phyloP scores from a whole-genome alignment of 2,888 invertebrate genomes.

The Rotaria sp. region DNA sequence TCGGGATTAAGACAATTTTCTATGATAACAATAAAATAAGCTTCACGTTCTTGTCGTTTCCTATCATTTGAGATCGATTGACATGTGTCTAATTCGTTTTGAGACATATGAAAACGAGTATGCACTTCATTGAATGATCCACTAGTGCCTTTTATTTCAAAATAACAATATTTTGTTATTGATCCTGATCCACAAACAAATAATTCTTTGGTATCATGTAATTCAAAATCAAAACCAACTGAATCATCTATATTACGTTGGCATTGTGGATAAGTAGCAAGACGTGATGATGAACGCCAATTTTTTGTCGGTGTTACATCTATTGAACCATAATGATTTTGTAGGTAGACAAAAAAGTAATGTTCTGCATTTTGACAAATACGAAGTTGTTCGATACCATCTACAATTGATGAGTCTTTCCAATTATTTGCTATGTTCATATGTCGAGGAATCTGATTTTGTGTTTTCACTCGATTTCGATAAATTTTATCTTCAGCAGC shows the following conservation, averaged over 20 bases:
- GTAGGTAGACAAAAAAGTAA: slow-evolving; percentile 29
- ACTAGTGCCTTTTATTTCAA: slow-evolving; percentile 34
- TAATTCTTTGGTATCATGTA: background rate
- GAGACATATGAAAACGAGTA: slow-evolving; percentile 27
- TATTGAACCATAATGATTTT: slow-evolving; percentile 26
- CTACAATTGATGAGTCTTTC: background rate
- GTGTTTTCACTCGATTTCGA: background rate
- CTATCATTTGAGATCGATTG: background rate
- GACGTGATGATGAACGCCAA: slow-evolving; percentile 32
- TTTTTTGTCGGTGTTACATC: slow-evolving; percentile 21
- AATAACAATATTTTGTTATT: background rate
- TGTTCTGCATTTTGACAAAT: slow-evolving; percentile 30
- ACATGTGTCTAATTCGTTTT: slow-evolving; percentile 29
- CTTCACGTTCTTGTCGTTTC: background rate
- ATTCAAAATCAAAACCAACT: slow-evolving; percentile 31
- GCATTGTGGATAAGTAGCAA: slow-evolving; percentile 27
- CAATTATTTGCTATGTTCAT: background rate
- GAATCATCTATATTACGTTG: slow-evolving; percentile 9
- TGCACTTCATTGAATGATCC: background rate
- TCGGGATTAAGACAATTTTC: slow-evolving; percentile 12
- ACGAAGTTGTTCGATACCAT: background rate
- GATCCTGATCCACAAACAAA: background rate
- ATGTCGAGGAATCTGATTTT: background rate
- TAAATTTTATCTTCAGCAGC: background rate
- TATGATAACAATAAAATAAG: slow-evolving; percentile 30